Conservation (phyloP, 2,797 vertebrate species). For the Tauraco hartlaubi region DNA sequence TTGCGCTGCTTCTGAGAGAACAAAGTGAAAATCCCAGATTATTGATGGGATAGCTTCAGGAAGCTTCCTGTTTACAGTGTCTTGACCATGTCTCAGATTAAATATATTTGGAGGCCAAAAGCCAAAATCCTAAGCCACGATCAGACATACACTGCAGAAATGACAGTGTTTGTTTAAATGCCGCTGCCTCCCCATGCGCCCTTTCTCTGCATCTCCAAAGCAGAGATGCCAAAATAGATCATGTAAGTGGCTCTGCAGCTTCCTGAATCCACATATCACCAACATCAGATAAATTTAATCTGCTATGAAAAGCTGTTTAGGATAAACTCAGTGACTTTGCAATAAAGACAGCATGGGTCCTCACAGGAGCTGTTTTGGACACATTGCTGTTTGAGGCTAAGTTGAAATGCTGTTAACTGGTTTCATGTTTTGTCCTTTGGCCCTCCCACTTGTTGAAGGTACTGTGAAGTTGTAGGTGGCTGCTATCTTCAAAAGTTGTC, state of each 20-base stretch:
- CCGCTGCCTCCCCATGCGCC: neutral
- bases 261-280: neutral
- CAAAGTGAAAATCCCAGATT: slow-evolving; percentile 27
- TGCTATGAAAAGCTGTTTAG: neutral
- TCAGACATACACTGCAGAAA: neutral
- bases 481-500: neutral
- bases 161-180: neutral
- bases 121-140: neutral
- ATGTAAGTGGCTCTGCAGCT: neutral
- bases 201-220: neutral
- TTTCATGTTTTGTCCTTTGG: neutral
- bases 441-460: neutral
- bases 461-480: neutral
- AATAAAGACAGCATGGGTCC: neutral
- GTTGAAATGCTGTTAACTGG: neutral
- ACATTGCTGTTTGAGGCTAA: rapidly evolving
- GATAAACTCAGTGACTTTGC: neutral
- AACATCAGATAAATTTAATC: neutral
- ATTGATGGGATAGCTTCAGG: neutral
- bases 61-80: slow-evolving; percentile 12
- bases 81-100: neutral
- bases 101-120: slow-evolving; percentile 4
- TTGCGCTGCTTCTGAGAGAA: neutral
- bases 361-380: neutral
- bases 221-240: neutral